Conservation (phyloP, 2,797 vertebrate species). For the Xenentodon cancila region DNA sequence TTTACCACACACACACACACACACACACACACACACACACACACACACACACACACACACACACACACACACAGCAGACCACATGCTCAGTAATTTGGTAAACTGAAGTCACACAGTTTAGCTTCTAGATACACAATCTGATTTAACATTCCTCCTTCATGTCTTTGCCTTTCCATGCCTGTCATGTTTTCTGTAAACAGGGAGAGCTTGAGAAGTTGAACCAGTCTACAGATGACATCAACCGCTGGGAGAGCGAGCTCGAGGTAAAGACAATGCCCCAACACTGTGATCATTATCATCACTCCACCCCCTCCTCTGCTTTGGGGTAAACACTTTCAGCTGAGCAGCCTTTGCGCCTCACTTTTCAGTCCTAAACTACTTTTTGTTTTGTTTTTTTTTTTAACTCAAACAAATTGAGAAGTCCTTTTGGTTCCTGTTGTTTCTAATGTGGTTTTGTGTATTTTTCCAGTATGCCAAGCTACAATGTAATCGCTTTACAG, state of each 20-base stretch:
- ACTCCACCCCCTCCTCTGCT: background rate
- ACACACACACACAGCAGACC: background rate
- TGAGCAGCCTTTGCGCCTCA: background rate
- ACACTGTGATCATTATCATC: background rate
- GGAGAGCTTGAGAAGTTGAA: conserved; percentile 97
- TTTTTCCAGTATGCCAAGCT: no score
- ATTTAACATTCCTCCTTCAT: background rate
- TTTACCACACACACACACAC: no score
- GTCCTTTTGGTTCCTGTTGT: no score
- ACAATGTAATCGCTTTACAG: background rate
- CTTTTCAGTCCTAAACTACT: background rate
- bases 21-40: no score
- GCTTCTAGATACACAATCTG: conserved; percentile 19
- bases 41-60: background rate
- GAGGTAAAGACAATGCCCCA: conserved; percentile 84
- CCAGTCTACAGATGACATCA: conserved; percentile 97
- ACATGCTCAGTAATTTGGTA: conserved; percentile 27
- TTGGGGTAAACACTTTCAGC: conserved; percentile 20
- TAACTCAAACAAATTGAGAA: no score
- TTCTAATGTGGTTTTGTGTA: no score
- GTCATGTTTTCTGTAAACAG: conserved; percentile 78
- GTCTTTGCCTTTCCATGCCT: background rate
- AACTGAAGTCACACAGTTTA: conserved; percentile 29
- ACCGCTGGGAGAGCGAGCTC: conserved; percentile 94
- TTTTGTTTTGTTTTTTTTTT: no score